Conservation (phyloP, 2,113 vertebrate species). For the Okapia johnstoni region DNA sequence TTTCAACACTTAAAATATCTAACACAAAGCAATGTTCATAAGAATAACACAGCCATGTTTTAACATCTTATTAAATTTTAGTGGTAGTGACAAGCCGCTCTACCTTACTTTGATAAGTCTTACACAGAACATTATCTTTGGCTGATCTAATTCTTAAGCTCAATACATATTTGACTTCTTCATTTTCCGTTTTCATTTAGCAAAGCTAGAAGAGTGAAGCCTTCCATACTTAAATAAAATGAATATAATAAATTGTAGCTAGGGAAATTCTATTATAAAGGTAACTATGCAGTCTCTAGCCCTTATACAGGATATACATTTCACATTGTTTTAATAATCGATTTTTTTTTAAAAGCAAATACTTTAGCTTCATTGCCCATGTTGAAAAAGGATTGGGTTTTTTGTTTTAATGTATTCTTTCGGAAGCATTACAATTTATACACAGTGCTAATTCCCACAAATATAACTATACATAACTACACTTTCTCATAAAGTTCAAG, state of each 20-base stretch:
- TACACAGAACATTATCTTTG: not conserved
- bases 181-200: constrained; percentile 1
- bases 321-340: not conserved
- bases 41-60: not conserved
- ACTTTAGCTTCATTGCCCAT: not conserved
- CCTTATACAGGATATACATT: not conserved
- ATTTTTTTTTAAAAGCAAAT: not conserved
- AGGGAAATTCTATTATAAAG: not conserved
- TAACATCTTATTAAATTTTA: constrained; percentile 38
- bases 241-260: not conserved
- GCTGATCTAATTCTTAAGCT: not conserved
- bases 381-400: not conserved
- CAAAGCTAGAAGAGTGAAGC: not conserved
- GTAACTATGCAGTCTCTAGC: not conserved
- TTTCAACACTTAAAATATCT: not conserved
- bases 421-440: not conserved
- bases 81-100: not conserved
- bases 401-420: constrained; percentile 14
- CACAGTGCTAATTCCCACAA: not conserved
- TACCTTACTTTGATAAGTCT: not conserved
- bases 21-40: not conserved
- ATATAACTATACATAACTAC: not conserved
- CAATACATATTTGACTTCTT: not conserved
- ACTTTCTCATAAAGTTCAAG: not conserved
- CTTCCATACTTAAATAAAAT: constrained; percentile 7